Evolutionary conservation across 1,140 invertebrate genomes (phyloP).

Genomic region (Globodera rostochiensis): DNA sequence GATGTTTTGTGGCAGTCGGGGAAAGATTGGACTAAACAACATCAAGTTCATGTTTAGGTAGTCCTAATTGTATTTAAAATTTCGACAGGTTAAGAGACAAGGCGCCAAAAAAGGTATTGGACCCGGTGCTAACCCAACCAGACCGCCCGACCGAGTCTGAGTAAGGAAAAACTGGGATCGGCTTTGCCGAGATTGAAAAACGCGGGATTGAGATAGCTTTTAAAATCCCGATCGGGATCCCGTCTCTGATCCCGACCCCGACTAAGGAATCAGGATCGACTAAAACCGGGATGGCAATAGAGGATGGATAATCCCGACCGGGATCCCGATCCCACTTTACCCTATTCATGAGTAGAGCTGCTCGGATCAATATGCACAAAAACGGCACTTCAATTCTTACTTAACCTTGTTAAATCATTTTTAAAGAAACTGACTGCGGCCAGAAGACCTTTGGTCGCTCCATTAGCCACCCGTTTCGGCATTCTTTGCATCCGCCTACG

Average conservation of each 20-base stretch:
- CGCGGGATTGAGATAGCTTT: too few species aligned
- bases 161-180: not conserved
- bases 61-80: not conserved
- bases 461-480: not conserved
- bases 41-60: not conserved
- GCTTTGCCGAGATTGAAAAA: too few species aligned
- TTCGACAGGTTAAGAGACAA: not conserved
- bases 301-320: not conserved
- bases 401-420: not conserved
- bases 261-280: too few species aligned
- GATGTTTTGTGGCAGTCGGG: not conserved
- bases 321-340: too few species aligned
- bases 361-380: too few species aligned
- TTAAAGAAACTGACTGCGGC: not conserved
- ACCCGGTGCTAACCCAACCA: not conserved
- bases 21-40: conserved; percentile 6
- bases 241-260: too few species aligned
- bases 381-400: too few species aligned
- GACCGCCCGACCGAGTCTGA: not conserved
- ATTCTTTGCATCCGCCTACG: not conserved
- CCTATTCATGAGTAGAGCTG: too few species aligned
- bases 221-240: too few species aligned
- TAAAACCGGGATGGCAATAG: too few species aligned
- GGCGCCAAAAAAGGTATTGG: too few species aligned
- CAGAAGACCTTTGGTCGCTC: not conserved